phyloP scores from a whole-genome alignment of 2,888 invertebrate genomes.

The Strigamia crassipes region DNA sequence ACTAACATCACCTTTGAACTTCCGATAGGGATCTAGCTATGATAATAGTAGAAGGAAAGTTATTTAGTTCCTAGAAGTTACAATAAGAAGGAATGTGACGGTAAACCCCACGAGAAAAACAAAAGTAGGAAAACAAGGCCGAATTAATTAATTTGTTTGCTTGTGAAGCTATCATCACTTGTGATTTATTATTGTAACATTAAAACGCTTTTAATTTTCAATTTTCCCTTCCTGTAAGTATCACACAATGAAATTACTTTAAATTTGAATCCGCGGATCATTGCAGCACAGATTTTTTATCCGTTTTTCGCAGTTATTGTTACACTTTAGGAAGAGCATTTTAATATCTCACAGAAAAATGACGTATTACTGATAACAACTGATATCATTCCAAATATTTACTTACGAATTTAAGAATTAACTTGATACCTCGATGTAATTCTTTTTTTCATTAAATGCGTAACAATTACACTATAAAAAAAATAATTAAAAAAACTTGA shows the following conservation, averaged over 20 bases:
- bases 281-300: neutral
- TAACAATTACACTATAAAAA: too few species aligned
- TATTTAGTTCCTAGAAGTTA: neutral
- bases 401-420: neutral
- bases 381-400: neutral
- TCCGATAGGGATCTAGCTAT: neutral
- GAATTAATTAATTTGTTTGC: constrained; percentile 33
- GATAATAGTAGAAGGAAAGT: neutral
- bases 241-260: neutral
- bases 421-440: neutral
- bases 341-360: neutral
- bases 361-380: neutral
- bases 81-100: neutral
- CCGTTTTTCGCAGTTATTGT: neutral
- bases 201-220: constrained; percentile 23
- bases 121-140: neutral
- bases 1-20: neutral
- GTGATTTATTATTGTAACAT: constrained; percentile 15
- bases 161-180: neutral
- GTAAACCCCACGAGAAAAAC: constrained; percentile 13
- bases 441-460: too few species aligned
- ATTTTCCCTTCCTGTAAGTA: constrained; percentile 24
- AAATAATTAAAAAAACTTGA: too few species aligned
- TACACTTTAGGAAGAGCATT: neutral
- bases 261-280: neutral